phyloP scores from a whole-genome alignment of 2,888 invertebrate genomes.

The Dastarcus helophoroides region DNA sequence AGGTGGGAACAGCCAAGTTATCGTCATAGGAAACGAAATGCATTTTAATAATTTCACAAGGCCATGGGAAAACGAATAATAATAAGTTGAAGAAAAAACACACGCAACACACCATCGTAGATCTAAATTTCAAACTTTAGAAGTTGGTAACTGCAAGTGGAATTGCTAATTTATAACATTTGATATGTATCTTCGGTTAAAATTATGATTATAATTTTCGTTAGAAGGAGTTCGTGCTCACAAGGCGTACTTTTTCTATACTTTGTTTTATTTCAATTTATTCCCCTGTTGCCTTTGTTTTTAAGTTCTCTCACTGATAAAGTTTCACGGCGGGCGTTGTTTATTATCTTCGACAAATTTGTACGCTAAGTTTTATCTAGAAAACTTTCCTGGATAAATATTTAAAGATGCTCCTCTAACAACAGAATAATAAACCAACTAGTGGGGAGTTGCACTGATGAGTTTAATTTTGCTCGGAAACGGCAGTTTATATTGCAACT shows the following conservation, averaged over 20 bases:
- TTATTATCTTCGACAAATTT: no score
- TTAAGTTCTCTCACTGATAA: constrained; percentile 7
- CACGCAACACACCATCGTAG: constrained; percentile 21
- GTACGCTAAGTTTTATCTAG: no score
- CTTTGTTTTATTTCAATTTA: constrained; percentile 10
- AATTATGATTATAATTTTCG: constrained; percentile 34
- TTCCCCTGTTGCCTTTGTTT: constrained; percentile 10
- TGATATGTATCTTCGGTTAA: constrained; percentile 32
- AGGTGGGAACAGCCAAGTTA: constrained; percentile 18
- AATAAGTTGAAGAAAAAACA: constrained; percentile 22
- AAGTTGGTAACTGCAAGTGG: constrained; percentile 25
- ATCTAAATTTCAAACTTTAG: constrained; percentile 26
- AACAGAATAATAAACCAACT: no score
- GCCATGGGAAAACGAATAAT: constrained; percentile 26
- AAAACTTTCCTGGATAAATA: no score
- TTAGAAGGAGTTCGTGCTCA: constrained; percentile 24
- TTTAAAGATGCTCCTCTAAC: no score
- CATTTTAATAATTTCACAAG: constrained; percentile 23
- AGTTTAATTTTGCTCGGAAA: no score
- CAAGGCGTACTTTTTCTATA: constrained; percentile 22
- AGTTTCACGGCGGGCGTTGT: no score
- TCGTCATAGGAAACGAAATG: constrained; percentile 21
- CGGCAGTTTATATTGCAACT: no score
- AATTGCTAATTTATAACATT: constrained; percentile 32
- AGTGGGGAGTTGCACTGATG: no score